These are phyloP conservation scores for Erebia palarica DNA, from an alignment of 2,888 invertebrate species.

Conservation along the genomic window DNA sequence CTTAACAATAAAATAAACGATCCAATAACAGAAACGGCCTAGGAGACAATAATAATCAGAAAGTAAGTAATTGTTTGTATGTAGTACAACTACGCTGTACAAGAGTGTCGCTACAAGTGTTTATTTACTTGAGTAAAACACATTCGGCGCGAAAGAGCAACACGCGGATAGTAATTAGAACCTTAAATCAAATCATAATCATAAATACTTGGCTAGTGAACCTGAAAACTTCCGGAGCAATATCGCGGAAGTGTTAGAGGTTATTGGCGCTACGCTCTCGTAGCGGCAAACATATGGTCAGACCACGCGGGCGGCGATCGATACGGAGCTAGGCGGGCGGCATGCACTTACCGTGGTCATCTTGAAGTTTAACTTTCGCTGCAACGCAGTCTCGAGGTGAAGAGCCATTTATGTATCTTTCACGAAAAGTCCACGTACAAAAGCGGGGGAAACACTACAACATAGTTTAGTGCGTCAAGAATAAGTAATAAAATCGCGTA, in stretches of 20 bases:
- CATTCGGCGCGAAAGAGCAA: slow-evolving; percentile 46
- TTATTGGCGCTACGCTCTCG: slow-evolving; percentile 52
- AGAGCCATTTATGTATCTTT: slow-evolving; percentile 66
- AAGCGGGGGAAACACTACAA: slow-evolving; percentile 65
- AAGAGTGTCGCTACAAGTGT: slow-evolving; percentile 65
- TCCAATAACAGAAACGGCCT: not conserved
- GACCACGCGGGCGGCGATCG: slow-evolving; percentile 74
- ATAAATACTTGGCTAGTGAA: slow-evolving; percentile 22
- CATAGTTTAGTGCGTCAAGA: slow-evolving; percentile 65
- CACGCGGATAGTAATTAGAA: slow-evolving; percentile 46
- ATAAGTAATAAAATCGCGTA: slow-evolving; percentile 69
- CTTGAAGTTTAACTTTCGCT: slow-evolving; percentile 80
- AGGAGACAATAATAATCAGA: slow-evolving; percentile 1
- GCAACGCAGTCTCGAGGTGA: slow-evolving; percentile 78
- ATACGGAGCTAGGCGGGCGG: slow-evolving; percentile 61
- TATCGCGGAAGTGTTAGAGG: slow-evolving; percentile 45
- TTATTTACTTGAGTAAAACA: slow-evolving; percentile 65
- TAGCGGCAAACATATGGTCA: slow-evolving; percentile 72
- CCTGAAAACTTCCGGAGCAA: slow-evolving; percentile 41
- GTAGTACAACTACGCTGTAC: slow-evolving; percentile 39
- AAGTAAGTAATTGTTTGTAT: not conserved
- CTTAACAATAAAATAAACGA: not conserved
- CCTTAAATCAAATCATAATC: slow-evolving; percentile 48
- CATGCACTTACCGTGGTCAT: slow-evolving; percentile 80
- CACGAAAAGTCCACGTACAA: slow-evolving; percentile 53